phyloP scores from a whole-genome alignment of 1,140 invertebrate genomes.

The Drosophila ogumai region DNA sequence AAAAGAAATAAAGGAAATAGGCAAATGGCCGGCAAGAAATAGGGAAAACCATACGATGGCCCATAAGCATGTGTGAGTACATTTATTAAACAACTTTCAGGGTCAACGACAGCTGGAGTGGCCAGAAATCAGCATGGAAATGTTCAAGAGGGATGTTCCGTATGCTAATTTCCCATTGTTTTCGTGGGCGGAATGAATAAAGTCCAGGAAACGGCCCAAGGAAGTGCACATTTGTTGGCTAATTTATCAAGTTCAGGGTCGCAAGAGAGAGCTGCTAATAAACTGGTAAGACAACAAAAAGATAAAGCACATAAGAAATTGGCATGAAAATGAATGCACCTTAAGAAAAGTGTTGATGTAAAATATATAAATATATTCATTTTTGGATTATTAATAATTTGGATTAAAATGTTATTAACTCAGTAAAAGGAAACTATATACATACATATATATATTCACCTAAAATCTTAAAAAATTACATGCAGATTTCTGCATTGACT shows the following conservation, averaged over 20 bases:
- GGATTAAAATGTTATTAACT: neutral
- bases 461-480: neutral
- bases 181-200: conserved; percentile 21
- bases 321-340: conserved; percentile 1
- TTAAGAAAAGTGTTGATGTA: neutral
- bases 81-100: conserved; percentile 79
- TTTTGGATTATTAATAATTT: neutral
- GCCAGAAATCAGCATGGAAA: conserved; percentile 38
- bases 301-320: neutral
- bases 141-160: conserved; percentile 41
- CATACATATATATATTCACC: no score
- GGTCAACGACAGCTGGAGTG: conserved; percentile 42
- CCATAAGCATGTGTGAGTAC: conserved; percentile 73
- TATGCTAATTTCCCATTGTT: conserved; percentile 18
- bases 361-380: neutral
- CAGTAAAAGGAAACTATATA: neutral
- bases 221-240: conserved; percentile 22
- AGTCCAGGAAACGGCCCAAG: conserved; percentile 21
- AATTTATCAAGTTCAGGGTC: conserved; percentile 49
- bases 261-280: neutral
- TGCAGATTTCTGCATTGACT: neutral
- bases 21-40: conserved; percentile 45
- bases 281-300: neutral
- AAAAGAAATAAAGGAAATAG: conserved; percentile 47
- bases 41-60: conserved; percentile 30